These are phyloP conservation scores for Quadroppia sp. DNA, from an alignment of 2,888 invertebrate species.

Conservation along the genomic window DNA sequence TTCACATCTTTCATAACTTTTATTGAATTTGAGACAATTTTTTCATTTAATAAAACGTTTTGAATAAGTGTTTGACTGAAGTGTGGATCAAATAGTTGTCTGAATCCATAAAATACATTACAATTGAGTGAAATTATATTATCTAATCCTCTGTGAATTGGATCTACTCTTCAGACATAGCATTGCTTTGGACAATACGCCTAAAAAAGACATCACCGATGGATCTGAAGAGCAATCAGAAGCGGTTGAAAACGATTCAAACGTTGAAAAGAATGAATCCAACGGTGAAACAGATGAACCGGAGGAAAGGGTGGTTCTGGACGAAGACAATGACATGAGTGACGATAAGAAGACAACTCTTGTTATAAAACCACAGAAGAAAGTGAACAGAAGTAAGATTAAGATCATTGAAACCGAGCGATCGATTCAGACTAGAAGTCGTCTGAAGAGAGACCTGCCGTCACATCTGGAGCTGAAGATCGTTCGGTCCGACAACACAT, in stretches of 20 bases:
- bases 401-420: conserved; percentile 1
- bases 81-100: no score
- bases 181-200: neutral
- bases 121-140: no score
- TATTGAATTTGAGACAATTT: no score
- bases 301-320: no score
- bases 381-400: conserved; percentile 1
- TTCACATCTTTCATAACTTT: no score
- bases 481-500: neutral
- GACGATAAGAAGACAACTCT: neutral
- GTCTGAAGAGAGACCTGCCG: neutral
- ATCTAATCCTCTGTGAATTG: no score
- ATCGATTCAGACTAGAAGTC: conserved; percentile 1
- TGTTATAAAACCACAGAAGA: neutral
- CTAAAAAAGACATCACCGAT: no score
- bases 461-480: neutral
- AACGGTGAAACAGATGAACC: neutral
- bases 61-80: no score
- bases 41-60: no score
- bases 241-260: neutral
- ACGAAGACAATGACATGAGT: no score
- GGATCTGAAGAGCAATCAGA: neutral
- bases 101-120: no score
- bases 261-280: neutral
- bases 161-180: neutral